Conservation (phyloP, 1,140 invertebrate species). For the Marisa cornuarietis region DNA sequence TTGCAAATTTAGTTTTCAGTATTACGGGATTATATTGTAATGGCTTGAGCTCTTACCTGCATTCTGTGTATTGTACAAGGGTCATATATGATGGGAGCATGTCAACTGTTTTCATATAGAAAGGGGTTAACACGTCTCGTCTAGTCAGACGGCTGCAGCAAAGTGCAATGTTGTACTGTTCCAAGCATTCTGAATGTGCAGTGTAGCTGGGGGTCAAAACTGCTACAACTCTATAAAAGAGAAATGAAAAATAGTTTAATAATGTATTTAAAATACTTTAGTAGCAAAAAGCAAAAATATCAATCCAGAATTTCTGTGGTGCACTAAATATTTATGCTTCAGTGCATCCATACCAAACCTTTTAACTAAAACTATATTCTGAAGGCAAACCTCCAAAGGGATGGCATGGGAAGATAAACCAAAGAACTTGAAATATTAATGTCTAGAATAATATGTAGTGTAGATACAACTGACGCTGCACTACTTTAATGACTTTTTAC, state of each 20-base stretch:
- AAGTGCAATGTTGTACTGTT: constrained; percentile 58
- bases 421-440: not conserved
- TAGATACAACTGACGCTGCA: not conserved
- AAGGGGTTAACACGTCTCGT: constrained; percentile 45
- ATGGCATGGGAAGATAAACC: not conserved
- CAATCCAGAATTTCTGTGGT: too few relatives aligned
- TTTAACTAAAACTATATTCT: not conserved
- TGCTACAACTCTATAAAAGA: constrained; percentile 47
- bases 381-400: not conserved
- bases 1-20: too few relatives aligned
- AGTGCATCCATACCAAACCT: too few relatives aligned
- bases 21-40: too few relatives aligned
- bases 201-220: constrained; percentile 48
- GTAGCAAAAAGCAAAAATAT: too few relatives aligned
- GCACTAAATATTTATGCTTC: too few relatives aligned
- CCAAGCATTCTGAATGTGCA: constrained; percentile 42
- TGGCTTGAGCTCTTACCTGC: constrained; percentile 39
- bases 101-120: constrained; percentile 42
- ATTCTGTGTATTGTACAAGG: constrained; percentile 57
- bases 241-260: constrained; percentile 16
- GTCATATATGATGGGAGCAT: constrained; percentile 54
- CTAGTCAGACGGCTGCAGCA: constrained; percentile 46
- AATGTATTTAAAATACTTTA: not conserved
- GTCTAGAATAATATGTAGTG: not conserved
- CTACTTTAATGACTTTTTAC: too few relatives aligned